These are phyloP conservation scores for Cosmia pyralina DNA, from an alignment of 2,888 invertebrate genomes.

Conservation along the genomic window DNA sequence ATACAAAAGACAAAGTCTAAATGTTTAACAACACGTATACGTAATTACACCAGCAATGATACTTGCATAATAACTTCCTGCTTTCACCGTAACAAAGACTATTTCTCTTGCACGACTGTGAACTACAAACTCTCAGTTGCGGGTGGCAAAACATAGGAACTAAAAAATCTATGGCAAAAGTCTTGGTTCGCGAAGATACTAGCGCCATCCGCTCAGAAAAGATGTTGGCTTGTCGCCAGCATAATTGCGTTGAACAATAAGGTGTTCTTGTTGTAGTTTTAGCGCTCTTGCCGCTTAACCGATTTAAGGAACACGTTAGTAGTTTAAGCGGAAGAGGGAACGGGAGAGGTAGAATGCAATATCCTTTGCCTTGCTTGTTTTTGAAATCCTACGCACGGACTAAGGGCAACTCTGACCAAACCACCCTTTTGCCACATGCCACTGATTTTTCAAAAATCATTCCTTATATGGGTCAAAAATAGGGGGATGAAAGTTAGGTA, in stretches of 20 bases:
- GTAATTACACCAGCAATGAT: slow-evolving; percentile 74
- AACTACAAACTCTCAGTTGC: slow-evolving; percentile 64
- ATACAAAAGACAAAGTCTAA: slow-evolving; percentile 46
- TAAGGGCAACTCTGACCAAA: background rate
- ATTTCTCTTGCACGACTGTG: slow-evolving; percentile 63
- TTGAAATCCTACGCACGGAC: background rate
- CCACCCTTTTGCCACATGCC: no score
- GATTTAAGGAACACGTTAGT: slow-evolving; percentile 19
- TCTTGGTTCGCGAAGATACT: slow-evolving; percentile 37
- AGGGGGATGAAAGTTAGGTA: no score
- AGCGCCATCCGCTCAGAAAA: slow-evolving; percentile 50
- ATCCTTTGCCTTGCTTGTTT: background rate
- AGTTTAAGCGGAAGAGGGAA: slow-evolving; percentile 9
- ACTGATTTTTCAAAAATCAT: no score
- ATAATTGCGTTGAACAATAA: slow-evolving; percentile 61
- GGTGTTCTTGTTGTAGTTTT: slow-evolving; percentile 45
- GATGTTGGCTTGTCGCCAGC: slow-evolving; percentile 34
- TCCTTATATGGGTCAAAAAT: no score
- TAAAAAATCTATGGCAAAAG: slow-evolving; percentile 40
- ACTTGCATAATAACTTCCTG: slow-evolving; percentile 85
- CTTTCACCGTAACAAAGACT: slow-evolving; percentile 83
- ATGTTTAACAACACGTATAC: slow-evolving; percentile 61
- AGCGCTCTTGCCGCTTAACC: slow-evolving; percentile 24
- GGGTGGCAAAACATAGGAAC: slow-evolving; percentile 60
- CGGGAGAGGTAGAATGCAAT: background rate